Conservation (phyloP, 2,888 invertebrate genomes). For the Ophioninae sp. region DNA sequence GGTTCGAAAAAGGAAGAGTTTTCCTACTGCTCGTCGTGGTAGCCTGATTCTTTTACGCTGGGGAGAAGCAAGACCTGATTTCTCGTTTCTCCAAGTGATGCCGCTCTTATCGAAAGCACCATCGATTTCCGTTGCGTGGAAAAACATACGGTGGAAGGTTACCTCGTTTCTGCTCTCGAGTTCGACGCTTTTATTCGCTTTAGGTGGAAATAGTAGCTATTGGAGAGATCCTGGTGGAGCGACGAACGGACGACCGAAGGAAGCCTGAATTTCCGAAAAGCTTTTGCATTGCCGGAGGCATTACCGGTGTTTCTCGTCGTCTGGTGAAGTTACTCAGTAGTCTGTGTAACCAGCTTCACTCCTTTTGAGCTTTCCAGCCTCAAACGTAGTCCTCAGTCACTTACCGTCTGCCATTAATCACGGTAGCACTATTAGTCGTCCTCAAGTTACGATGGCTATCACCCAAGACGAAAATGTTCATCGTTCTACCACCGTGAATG, state of each 20-base stretch:
- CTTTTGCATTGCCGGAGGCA: no score
- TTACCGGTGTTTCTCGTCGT: not conserved
- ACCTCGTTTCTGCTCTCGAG: conserved; percentile 8
- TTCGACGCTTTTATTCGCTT: not conserved
- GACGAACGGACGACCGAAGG: not conserved
- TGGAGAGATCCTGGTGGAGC: not conserved
- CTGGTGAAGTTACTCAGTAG: not conserved
- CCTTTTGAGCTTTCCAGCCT: conserved; percentile 18
- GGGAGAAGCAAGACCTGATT: conserved; percentile 23
- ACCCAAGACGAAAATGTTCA: conserved; percentile 60
- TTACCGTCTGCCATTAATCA: conserved; percentile 69
- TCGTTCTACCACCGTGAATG: conserved; percentile 34
- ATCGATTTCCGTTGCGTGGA: conserved; percentile 10
- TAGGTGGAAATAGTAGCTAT: not conserved
- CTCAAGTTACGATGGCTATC: conserved; percentile 67
- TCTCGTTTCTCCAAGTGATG: conserved; percentile 13
- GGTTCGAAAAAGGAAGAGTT: conserved; percentile 49
- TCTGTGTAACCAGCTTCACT: conserved; percentile 2
- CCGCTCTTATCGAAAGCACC: conserved; percentile 34
- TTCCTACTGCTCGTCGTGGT: conserved; percentile 24
- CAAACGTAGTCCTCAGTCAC: conserved; percentile 59
- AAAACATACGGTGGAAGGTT: not conserved
- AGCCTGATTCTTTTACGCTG: conserved; percentile 37
- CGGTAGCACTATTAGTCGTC: conserved; percentile 72
- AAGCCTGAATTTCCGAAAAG: no score